Percentiles rank a stretch among this genome's conserved stretches.
Evolutionary conservation across 2,797 vertebrate genomes (phyloP).

Genomic region (Characodon lateralis): DNA sequence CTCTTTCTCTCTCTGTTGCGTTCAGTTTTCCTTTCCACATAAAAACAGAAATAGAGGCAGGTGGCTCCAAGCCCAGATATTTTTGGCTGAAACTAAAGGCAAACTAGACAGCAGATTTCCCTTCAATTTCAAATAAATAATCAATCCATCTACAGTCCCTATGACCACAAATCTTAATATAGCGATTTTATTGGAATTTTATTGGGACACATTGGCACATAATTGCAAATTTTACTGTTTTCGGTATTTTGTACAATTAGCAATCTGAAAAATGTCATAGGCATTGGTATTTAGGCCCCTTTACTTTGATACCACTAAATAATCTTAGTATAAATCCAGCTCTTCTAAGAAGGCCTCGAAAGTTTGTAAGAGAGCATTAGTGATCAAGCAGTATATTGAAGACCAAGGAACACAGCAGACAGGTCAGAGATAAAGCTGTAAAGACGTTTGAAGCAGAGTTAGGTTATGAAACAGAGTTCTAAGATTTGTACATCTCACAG

Average conservation of each 20-base stretch:
- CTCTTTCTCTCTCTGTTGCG: slow-evolving; percentile 1
- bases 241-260: neutral
- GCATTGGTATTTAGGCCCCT: no score
- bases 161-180: neutral
- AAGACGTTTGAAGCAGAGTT: no score
- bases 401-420: no score
- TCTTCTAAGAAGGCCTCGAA: no score
- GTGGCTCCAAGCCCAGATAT: slow-evolving; percentile 18
- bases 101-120: slow-evolving; percentile 23
- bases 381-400: no score
- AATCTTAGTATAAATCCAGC: no score
- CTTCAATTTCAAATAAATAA: slow-evolving; percentile 20
- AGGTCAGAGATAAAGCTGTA: no score
- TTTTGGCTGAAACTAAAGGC: slow-evolving; percentile 24
- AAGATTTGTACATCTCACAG: no score
- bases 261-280: no score
- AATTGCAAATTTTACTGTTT: neutral
- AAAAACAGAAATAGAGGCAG: slow-evolving; percentile 17
- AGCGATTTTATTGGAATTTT: neutral
- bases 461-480: no score
- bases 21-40: slow-evolving; percentile 1
- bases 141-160: neutral
- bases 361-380: no score
- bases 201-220: neutral
- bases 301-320: no score